Percentiles rank a stretch among this genome's conserved stretches.
Evolutionary conservation across 2,113 vertebrate species (phyloP).

Genomic region (Lynx canadensis): DNA sequence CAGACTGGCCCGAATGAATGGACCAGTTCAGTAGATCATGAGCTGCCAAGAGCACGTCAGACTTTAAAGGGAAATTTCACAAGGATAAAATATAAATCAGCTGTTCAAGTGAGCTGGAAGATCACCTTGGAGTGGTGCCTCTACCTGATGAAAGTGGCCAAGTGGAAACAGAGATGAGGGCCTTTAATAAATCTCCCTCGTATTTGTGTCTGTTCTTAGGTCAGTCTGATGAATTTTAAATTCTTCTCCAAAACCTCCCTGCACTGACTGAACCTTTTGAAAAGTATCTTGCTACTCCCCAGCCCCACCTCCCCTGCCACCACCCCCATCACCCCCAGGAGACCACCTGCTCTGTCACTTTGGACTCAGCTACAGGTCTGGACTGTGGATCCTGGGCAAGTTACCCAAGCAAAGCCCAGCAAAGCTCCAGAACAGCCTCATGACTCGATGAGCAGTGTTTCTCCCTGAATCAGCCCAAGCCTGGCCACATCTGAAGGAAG

Average conservation of each 20-base stretch:
- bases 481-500: slow-evolving; percentile 81
- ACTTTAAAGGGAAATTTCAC: slow-evolving; percentile 36
- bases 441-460: slow-evolving; percentile 79
- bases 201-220: background rate
- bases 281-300: background rate
- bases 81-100: background rate
- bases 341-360: slow-evolving; percentile 30
- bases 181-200: background rate
- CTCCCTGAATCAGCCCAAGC: slow-evolving; percentile 81
- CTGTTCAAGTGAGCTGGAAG: background rate
- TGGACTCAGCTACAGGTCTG: slow-evolving; percentile 30
- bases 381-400: background rate
- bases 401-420: slow-evolving; percentile 75
- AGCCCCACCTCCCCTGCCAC: too few relatives aligned
- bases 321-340: background rate
- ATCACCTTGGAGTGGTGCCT: background rate
- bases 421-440: slow-evolving; percentile 68
- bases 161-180: background rate
- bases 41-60: background rate
- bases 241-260: background rate
- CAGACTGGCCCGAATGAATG: background rate
- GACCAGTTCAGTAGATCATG: background rate
- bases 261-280: background rate
- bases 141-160: background rate
- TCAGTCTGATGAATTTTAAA: background rate